phyloP scores from a whole-genome alignment of 2,888 invertebrate species.

The Megamerina dolium region DNA sequence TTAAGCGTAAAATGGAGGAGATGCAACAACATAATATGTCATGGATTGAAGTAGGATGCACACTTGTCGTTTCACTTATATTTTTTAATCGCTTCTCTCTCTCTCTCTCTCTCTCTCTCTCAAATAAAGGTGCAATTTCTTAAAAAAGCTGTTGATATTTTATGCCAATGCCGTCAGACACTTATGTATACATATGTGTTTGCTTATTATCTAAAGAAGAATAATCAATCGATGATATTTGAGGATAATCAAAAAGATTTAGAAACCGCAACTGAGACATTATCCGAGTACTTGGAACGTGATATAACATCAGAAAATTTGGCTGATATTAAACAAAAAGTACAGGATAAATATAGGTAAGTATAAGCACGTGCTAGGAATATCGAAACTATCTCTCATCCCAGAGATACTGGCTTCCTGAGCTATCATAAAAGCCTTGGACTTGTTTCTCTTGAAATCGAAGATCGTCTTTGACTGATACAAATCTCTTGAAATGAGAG shows the following conservation, averaged over 20 bases:
- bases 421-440: no score
- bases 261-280: conserved; percentile 93
- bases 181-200: conserved; percentile 99
- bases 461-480: no score
- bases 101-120: conserved; percentile 5
- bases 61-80: conserved; percentile 1
- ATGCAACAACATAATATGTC: conserved; percentile 99
- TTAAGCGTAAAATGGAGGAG: conserved; percentile 98
- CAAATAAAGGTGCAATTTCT: conserved; percentile 90
- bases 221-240: conserved; percentile 98
- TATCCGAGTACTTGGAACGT: conserved; percentile 95
- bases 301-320: conserved; percentile 97
- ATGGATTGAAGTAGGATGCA: conserved; percentile 81
- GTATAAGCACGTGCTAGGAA: conserved; percentile 13
- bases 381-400: no score
- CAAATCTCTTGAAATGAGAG: no score
- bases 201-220: conserved; percentile 95
- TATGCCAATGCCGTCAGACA: conserved; percentile 95
- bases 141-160: conserved; percentile 93
- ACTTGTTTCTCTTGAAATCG: no score
- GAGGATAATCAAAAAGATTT: conserved; percentile 98
- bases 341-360: conserved; percentile 94
- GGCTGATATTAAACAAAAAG: conserved; percentile 96
- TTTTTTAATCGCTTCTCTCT: not conserved
- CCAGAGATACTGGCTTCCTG: no score